phyloP scores from a whole-genome alignment of 2,888 invertebrate species.

The Morpho deidamia region DNA sequence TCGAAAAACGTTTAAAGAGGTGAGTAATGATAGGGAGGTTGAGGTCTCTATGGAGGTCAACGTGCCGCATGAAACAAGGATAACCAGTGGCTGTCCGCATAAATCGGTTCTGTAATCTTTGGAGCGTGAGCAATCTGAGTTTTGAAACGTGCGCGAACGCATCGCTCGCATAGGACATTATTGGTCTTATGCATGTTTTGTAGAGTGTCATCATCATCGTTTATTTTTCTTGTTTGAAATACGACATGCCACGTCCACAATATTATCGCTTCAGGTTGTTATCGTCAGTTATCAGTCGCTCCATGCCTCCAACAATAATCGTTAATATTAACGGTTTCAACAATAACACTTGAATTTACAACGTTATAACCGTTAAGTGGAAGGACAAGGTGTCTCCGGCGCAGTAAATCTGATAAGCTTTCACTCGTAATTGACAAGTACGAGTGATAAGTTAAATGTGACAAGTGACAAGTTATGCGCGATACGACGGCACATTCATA shows the following conservation, averaged over 20 bases:
- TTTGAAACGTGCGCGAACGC: too few species aligned
- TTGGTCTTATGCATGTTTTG: too few species aligned
- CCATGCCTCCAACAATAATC: constrained; percentile 50
- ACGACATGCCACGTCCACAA: constrained; percentile 23
- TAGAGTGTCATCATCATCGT: too few species aligned
- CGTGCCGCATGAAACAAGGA: too few species aligned
- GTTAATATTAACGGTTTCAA: constrained; percentile 58
- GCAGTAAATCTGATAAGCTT: constrained; percentile 34
- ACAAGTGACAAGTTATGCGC: constrained; percentile 4
- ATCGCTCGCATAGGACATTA: too few species aligned
- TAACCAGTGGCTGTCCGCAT: too few species aligned
- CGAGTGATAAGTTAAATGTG: constrained; percentile 4
- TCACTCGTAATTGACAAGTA: constrained; percentile 34
- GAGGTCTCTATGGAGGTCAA: too few species aligned
- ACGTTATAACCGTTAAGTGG: constrained; percentile 51
- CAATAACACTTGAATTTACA: constrained; percentile 66
- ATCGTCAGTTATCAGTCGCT: constrained; percentile 41
- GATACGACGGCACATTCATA: constrained; percentile 4
- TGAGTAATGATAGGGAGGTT: too few species aligned
- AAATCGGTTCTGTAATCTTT: too few species aligned
- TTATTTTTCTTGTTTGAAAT: neutral
- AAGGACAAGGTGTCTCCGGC: constrained; percentile 52
- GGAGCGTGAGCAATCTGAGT: too few species aligned
- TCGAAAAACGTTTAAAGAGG: too few species aligned
- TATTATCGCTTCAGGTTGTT: constrained; percentile 23